phyloP scores from a whole-genome alignment of 2,113 vertebrate genomes.

The Grus americana region DNA sequence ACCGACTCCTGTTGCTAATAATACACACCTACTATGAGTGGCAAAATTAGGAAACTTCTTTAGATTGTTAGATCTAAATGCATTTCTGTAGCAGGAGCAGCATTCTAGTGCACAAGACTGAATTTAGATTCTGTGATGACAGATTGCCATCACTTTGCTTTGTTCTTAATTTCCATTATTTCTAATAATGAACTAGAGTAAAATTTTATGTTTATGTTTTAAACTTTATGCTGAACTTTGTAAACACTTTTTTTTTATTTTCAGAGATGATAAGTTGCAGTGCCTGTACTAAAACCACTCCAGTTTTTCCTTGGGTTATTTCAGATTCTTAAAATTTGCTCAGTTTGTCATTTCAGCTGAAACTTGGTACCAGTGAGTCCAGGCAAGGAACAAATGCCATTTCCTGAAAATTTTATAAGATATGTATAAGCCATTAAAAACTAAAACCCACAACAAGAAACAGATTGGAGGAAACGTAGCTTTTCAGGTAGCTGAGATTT shows the following conservation, averaged over 20 bases:
- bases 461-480: not conserved
- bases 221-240: not conserved
- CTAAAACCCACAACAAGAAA: not conserved
- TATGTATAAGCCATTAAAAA: not conserved
- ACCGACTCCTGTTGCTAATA: not conserved
- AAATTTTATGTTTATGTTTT: not conserved
- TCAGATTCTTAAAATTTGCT: not conserved
- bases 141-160: not conserved
- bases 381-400: not conserved
- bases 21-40: not conserved
- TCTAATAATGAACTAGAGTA: not conserved
- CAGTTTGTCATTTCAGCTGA: not conserved
- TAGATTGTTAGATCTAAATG: not conserved
- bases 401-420: not conserved
- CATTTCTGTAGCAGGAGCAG: not conserved
- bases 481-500: conserved; percentile 40
- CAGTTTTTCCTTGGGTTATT: not conserved
- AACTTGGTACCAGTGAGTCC: not conserved
- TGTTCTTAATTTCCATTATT: not conserved
- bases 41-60: not conserved
- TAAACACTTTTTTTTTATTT: not conserved
- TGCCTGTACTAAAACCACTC: not conserved
- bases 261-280: not conserved
- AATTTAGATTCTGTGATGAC: not conserved
- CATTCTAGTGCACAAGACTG: not conserved